Base-by-base conservation (phyloP, 2,797 vertebrate species). In the Helarctos malayanus region DNA sequence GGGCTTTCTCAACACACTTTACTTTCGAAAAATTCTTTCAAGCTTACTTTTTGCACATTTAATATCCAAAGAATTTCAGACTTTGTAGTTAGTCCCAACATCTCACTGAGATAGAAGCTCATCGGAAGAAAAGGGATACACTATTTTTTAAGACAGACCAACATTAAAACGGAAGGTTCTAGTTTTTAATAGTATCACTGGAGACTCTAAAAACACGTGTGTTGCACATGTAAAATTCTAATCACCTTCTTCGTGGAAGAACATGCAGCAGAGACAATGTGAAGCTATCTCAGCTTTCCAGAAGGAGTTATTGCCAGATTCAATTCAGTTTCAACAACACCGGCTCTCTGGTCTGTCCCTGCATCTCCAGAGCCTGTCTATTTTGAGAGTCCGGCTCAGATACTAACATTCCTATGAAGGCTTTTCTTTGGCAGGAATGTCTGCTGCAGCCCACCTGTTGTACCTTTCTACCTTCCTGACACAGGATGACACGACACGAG, bases 171-270 rank as follows among this genome's bases (percentile, higher is more conserved):
- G 41, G 76, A 97, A 97, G 78, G 45, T 54, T 96, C 96, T 95
- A 57, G 87, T 45, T 94, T 97, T 94, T 92, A 92, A 91, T 97
- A 97, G 41, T 96, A 97, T 96, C 81, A 83, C 83, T 89, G 59
- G 65, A 91, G 68, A 78, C 73, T 97, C 93, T 97, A 98, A 96
- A 98, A 98, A 97, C 97, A 97, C 97, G 96, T 35, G 89, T 95
- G 94, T 80, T 95, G 89, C 71, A 84, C 82, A 88, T 89, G 73
- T 94, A 95, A 97, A 92, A 88, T 95, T 88, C 73, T 80, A 82
- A 94, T 96, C 94, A 80, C 92, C 87, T 63, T 83, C 95, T 85
- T 94, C 94, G 78, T 82, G 76, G 86, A 16, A 81, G 87, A 91
- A 92, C 54, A 69, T 45, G 7, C 61, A 59, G 87, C 80, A 95